These are phyloP conservation scores for Drosophila bifasciata DNA, from an alignment of 1,140 invertebrate species.

Conservation along the genomic window DNA sequence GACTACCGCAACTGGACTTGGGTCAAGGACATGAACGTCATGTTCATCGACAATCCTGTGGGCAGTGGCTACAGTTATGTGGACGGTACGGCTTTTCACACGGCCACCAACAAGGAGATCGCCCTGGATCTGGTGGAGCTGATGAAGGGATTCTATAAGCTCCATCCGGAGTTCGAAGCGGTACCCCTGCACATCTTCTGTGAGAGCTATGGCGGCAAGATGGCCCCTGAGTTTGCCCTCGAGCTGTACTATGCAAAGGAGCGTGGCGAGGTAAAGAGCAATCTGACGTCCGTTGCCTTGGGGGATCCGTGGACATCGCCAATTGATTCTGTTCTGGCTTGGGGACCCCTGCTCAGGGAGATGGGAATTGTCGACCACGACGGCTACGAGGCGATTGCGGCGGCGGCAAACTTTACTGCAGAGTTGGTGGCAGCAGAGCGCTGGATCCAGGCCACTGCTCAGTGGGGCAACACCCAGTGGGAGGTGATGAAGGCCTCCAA, in stretches of 20 bases:
- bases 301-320: slow-evolving; percentile 95
- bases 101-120: slow-evolving; percentile 89
- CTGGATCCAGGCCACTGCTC: slow-evolving; percentile 87
- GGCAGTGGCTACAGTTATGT: slow-evolving; percentile 95
- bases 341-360: slow-evolving; percentile 87
- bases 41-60: slow-evolving; percentile 95
- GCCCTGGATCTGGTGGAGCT: slow-evolving; percentile 91
- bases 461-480: slow-evolving; percentile 88
- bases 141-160: slow-evolving; percentile 87
- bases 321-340: slow-evolving; percentile 91
- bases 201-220: slow-evolving; percentile 96
- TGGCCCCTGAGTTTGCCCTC: slow-evolving; percentile 91
- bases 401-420: slow-evolving; percentile 85
- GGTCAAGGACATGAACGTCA: slow-evolving; percentile 91
- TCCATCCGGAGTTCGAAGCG: slow-evolving; percentile 87
- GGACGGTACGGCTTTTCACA: slow-evolving; percentile 85
- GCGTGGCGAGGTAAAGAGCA: slow-evolving; percentile 87
- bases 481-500: slow-evolving; percentile 86
- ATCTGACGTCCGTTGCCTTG: slow-evolving; percentile 91
- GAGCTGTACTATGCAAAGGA: slow-evolving; percentile 86
- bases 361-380: slow-evolving; percentile 87
- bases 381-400: slow-evolving; percentile 85
- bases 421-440: slow-evolving; percentile 85
- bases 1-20: slow-evolving; percentile 89
- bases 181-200: slow-evolving; percentile 92